Percentiles rank a stretch among this genome's conserved stretches.
These are phyloP conservation scores for Laterallus jamaicensis DNA, from an alignment of 2,113 vertebrate genomes.

Conservation along the genomic window DNA sequence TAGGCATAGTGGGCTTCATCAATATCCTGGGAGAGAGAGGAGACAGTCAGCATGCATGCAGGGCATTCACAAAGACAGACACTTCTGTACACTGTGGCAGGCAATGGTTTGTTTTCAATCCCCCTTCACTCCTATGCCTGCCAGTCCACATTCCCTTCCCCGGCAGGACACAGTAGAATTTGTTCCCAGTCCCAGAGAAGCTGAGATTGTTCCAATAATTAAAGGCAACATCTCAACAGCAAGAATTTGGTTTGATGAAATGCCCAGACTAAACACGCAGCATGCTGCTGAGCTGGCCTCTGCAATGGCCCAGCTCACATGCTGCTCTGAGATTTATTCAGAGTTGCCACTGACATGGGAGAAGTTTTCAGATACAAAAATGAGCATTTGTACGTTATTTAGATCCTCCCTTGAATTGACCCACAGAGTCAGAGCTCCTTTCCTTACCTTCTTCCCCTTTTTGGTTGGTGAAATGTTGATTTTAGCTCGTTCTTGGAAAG, in stretches of 20 bases:
- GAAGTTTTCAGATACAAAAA: background rate
- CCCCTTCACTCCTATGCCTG: background rate
- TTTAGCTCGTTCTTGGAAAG: conserved; percentile 97
- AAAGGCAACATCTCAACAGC: background rate
- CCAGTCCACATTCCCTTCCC: conserved; percentile 24
- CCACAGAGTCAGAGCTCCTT: background rate
- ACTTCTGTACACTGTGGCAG: background rate
- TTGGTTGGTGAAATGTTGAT: conserved; percentile 95
- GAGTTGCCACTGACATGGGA: background rate
- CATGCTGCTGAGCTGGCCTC: background rate
- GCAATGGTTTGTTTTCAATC: conserved; percentile 15
- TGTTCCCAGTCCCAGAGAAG: background rate
- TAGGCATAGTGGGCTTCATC: conserved; percentile 96
- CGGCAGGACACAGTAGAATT: conserved; percentile 25
- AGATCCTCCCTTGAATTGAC: background rate
- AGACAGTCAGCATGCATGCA: background rate
- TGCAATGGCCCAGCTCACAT: background rate
- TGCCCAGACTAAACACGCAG: background rate
- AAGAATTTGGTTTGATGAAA: background rate
- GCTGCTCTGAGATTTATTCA: background rate
- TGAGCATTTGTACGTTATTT: background rate
- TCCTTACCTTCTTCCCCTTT: conserved; percentile 94
- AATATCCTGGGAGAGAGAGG: conserved; percentile 80
- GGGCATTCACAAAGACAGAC: background rate
- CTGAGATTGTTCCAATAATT: background rate